These are phyloP conservation scores for Argynnis bischoffii DNA, from an alignment of 2,888 invertebrate species.

Conservation along the genomic window DNA sequence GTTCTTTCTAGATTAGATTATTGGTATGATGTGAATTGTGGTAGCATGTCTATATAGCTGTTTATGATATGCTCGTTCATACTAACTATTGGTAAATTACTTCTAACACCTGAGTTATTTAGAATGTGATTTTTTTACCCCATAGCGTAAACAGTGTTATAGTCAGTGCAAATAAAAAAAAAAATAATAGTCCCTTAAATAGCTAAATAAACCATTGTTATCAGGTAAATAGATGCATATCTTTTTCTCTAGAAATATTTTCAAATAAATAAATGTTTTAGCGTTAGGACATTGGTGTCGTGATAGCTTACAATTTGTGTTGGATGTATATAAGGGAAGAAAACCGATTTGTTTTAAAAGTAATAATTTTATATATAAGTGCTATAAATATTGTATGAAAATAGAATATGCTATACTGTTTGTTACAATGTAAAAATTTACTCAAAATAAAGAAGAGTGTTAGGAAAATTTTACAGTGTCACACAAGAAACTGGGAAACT, in stretches of 20 bases:
- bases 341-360: constrained; percentile 13
- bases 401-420: background rate
- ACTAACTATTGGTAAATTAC: background rate
- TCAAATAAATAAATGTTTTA: constrained; percentile 70
- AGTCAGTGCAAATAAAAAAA: constrained; percentile 48
- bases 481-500: constrained; percentile 16
- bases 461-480: constrained; percentile 7
- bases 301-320: constrained; percentile 67
- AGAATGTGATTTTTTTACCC: constrained; percentile 32
- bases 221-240: constrained; percentile 80
- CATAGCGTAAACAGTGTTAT: constrained; percentile 65
- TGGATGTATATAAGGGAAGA: constrained; percentile 39
- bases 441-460: background rate
- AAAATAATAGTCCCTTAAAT: constrained; percentile 58
- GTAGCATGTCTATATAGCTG: constrained; percentile 56
- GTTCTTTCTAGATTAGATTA: constrained; percentile 61
- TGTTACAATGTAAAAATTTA: constrained; percentile 15
- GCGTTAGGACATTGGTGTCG: constrained; percentile 75
- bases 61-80: constrained; percentile 48
- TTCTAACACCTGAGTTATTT: constrained; percentile 11
- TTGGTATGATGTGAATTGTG: constrained; percentile 63
- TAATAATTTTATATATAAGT: constrained; percentile 21
- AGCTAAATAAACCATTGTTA: constrained; percentile 70
- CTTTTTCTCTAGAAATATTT: constrained; percentile 80
- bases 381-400: constrained; percentile 26